These are phyloP conservation scores for Meteorus cinctellus DNA, from an alignment of 2,888 invertebrate genomes.

Conservation along the genomic window DNA sequence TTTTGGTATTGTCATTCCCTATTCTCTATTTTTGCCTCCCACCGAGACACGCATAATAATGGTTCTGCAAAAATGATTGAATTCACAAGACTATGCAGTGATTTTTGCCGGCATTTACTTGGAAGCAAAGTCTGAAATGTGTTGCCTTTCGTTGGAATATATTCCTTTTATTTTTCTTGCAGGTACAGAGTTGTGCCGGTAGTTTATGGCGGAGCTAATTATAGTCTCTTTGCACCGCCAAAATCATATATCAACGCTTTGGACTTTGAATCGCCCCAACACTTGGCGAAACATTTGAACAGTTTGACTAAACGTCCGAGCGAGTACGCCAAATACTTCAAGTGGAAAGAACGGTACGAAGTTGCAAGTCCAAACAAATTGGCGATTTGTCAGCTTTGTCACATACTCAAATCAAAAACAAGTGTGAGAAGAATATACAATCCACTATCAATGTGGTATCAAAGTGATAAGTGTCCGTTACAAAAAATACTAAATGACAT, in stretches of 20 bases:
- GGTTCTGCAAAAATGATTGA: too few relatives aligned
- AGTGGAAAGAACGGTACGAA: constrained; percentile 78
- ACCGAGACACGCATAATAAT: neutral
- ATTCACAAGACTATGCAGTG: neutral
- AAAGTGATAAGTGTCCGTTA: constrained; percentile 56
- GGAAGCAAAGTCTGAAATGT: too few relatives aligned
- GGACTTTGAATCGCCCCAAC: constrained; percentile 76
- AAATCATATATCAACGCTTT: constrained; percentile 80
- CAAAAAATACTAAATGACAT: constrained; percentile 50
- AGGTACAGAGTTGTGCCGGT: constrained; percentile 77
- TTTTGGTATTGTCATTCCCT: neutral
- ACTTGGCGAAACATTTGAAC: constrained; percentile 77
- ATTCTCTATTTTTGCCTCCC: neutral
- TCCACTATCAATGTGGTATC: constrained; percentile 59
- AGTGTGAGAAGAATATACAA: constrained; percentile 49
- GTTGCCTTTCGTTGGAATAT: too few relatives aligned
- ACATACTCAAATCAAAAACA: constrained; percentile 71
- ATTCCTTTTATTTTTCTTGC: constrained; percentile 36
- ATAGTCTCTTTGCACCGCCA: constrained; percentile 77
- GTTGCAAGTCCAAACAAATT: constrained; percentile 74
- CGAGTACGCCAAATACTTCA: constrained; percentile 79
- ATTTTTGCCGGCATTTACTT: neutral
- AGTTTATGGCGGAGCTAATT: constrained; percentile 82
- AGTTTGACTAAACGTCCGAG: constrained; percentile 74
- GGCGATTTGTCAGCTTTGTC: constrained; percentile 78